Conservation (phyloP, 2,113 vertebrate genomes). For the Elephantulus edwardii region DNA sequence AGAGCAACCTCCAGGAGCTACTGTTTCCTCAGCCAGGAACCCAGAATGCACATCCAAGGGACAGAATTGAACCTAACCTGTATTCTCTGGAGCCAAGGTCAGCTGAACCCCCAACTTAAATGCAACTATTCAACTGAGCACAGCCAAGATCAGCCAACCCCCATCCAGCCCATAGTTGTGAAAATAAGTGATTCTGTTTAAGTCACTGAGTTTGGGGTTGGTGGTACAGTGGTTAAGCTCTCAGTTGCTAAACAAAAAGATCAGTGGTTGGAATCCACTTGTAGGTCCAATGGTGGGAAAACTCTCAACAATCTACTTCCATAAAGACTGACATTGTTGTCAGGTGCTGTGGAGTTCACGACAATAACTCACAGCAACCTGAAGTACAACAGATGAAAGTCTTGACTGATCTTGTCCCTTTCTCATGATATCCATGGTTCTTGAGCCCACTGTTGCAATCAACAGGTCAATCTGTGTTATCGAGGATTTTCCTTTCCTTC, state of each 20-base stretch:
- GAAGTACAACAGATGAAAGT: too few relatives aligned
- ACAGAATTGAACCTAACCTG: neutral
- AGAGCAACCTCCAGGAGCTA: neutral
- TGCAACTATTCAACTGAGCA: neutral
- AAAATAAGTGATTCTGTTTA: neutral
- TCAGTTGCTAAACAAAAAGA: neutral
- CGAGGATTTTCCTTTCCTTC: too few relatives aligned
- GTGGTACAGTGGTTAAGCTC: neutral
- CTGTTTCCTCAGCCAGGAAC: neutral
- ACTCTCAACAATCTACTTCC: neutral
- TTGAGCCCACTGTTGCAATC: too few relatives aligned
- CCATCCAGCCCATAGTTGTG: neutral
- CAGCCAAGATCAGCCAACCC: accelerated
- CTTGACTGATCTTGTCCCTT: too few relatives aligned
- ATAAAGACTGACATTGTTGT: neutral
- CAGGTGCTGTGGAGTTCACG: neutral
- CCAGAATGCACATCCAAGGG: neutral
- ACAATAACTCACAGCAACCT: too few relatives aligned
- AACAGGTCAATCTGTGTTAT: too few relatives aligned
- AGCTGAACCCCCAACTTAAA: neutral
- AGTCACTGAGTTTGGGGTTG: neutral
- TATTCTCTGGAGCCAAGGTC: neutral
- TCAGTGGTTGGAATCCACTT: neutral
- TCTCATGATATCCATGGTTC: too few relatives aligned
- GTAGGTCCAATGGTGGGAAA: neutral